Evolutionary conservation across 2,888 invertebrate genomes (phyloP), one percentile per base, ranked within the genome.

Genomic region (Pemphredon lugubris): DNA sequence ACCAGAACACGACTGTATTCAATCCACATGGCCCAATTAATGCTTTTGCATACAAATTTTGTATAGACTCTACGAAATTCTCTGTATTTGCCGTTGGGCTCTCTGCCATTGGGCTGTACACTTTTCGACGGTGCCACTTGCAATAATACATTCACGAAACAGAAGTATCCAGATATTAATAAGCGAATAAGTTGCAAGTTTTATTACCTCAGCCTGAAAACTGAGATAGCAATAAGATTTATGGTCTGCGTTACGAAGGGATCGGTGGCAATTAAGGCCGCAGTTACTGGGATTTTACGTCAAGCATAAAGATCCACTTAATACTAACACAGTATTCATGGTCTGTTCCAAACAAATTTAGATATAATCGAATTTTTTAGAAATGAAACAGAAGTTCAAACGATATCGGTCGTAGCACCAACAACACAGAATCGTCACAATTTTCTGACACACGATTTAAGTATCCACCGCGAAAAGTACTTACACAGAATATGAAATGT

Each of bases 391-490:
- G 26, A 39, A 54, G 60, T 77, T 68, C 50, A 51, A 53, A 32
- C 51, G 34, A 65, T 48, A 44, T 67, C 69, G 42, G 54, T 67
- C 14, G 18, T 75, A 48, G 47, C 42, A 63, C 37, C 69, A 61
- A 58, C 26, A 40, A 48, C 14, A n/a, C 26, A 44, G 59, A 55
- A 65, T 65, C 44, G 32, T 37, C 50, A 58, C 34, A 55, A 57
- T 14, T 55, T 51, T 71, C 58, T 66, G 48, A 64, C 21, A 47
- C 37, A 66, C 13, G 4, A 51, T 37, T 20, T n/a, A n/a, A n/a
- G 37, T 55, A 68, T 63, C 58, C 48, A 70, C 75, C 66, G 60
- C 59, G 67, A 45, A 63, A 57, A 72, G 66, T 79, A 77, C 71
- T 67, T 69, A 68, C 45, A 44, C 54, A 69, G 51, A 64, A 6